Conservation (phyloP, 2,888 invertebrate genomes). For the Xanthia icteritia region DNA sequence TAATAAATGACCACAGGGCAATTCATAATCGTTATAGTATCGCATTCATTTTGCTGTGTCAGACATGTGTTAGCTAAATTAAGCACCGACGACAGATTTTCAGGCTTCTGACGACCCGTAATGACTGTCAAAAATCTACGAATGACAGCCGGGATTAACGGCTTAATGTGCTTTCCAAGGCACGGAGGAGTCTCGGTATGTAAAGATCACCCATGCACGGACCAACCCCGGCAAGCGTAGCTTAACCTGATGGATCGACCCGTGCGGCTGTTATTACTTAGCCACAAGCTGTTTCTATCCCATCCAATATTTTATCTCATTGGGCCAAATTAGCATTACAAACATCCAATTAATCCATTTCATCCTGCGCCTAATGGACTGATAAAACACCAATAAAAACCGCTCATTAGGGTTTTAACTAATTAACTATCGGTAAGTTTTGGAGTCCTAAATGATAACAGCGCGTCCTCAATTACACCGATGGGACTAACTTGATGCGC, state of each 20-base stretch:
- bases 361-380: conserved; percentile 48
- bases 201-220: no score
- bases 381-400: conserved; percentile 50
- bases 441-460: conserved; percentile 60
- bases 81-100: neutral
- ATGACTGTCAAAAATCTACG: no score
- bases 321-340: conserved; percentile 34
- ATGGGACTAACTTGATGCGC: conserved; percentile 49
- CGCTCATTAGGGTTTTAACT: conserved; percentile 44
- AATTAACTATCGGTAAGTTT: conserved; percentile 57
- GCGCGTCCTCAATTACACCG: conserved; percentile 63
- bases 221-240: no score
- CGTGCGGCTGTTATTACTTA: no score
- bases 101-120: no score
- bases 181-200: no score
- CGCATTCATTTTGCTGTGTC: neutral
- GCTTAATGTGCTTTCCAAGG: no score
- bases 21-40: no score
- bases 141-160: no score
- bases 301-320: neutral
- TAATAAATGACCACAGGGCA: no score
- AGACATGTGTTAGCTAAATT: neutral
- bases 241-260: no score
- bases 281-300: neutral
- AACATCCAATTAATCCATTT: conserved; percentile 43